Base-by-base conservation (phyloP, 2,888 invertebrate genomes). In the Athrips mouffetella region DNA sequence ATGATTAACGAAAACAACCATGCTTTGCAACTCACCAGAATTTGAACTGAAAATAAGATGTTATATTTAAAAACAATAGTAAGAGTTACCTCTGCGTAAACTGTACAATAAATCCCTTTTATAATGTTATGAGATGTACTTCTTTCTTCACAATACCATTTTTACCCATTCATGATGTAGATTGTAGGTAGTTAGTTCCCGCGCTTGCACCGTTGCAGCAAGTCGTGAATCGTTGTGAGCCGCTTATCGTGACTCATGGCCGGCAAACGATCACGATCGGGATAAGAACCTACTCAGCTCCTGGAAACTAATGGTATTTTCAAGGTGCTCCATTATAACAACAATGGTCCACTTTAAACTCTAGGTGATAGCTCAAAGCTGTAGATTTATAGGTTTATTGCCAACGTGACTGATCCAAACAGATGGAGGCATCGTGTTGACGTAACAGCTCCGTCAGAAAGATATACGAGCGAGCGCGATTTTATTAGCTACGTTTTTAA, bases 181-280 rank as follows among this genome's bases (percentile, higher is more conserved):
- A n/a, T n/a, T n/a, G n/a, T n/a, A n/a, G n/a, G n/a, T n/a, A n/a
- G 42, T 44, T 25, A 47, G 35, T 13, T 20, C 15, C 11, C 16
- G 37, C 11, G 50, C 54, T 48, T 51, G 53, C 54, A 49, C 50
- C 44, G 44, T 29, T 51, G 51, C 58, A 51, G 20, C 8, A 8
- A 8, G 47, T 48, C 47, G 33, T 25, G 11, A 35, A 23, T 29
- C 54, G 57, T 52, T 58, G n/a, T 18, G 11, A 37, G 37, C 27
- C 27, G 27, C 37, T 37, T 21, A 56, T 52, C 49, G 53, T 48
- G 51, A 52, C 16, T 27, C 15, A 25, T 15, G 16, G 15, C 13
- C 27, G 41, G 41, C 15, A 27, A 15, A 15, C 27, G 15, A 37
- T 37, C 37, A 21, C 11, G 37, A 37, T 37, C 21, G 27, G 27